phyloP scores from a whole-genome alignment of 2,113 vertebrate species.

The Dasyurus viverrinus region DNA sequence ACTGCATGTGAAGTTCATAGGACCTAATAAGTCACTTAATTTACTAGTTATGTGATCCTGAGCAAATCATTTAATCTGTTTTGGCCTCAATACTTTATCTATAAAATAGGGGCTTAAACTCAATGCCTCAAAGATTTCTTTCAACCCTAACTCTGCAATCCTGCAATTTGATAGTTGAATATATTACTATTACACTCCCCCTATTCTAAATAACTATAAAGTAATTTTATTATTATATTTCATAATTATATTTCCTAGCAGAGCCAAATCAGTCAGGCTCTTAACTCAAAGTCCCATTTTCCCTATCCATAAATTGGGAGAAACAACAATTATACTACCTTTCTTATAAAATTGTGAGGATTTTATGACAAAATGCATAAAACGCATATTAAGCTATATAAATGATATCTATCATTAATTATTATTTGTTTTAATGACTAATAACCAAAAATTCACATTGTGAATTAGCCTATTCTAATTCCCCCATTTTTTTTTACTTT shows the following conservation, averaged over 20 bases:
- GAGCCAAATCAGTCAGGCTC: background rate
- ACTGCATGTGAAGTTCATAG: background rate
- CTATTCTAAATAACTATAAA: background rate
- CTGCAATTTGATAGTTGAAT: background rate
- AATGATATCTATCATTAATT: background rate
- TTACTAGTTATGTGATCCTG: background rate
- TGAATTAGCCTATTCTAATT: background rate
- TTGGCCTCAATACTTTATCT: background rate
- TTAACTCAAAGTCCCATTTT: background rate
- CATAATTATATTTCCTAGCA: background rate
- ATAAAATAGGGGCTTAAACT: background rate
- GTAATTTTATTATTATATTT: no score
- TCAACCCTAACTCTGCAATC: background rate
- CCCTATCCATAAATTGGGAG: background rate
- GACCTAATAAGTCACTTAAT: background rate
- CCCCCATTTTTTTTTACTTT: background rate
- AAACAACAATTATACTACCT: background rate
- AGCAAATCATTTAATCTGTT: background rate
- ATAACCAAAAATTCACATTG: background rate
- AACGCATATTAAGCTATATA: background rate
- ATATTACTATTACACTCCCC: background rate
- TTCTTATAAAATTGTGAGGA: background rate
- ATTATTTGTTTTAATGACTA: background rate
- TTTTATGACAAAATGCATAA: background rate
- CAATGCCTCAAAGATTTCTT: background rate